These are phyloP conservation scores for Pleuronectes platessa DNA, from an alignment of 2,113 vertebrate species.

Conservation along the genomic window DNA sequence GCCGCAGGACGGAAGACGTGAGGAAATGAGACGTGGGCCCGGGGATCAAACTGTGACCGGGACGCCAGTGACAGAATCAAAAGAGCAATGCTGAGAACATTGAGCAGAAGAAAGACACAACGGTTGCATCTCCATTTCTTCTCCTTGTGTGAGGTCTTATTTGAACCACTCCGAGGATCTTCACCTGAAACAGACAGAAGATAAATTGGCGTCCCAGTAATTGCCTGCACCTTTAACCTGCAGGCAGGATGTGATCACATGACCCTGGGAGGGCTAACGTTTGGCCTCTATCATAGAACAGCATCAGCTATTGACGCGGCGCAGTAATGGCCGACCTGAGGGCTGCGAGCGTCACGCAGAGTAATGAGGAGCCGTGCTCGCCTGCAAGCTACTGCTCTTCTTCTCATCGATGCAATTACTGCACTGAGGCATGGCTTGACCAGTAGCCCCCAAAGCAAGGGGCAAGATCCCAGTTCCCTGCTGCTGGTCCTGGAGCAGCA, in stretches of 20 bases:
- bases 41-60: constrained; percentile 38
- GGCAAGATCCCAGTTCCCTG: constrained; percentile 21
- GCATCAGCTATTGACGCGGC: constrained; percentile 65
- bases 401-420: constrained; percentile 74
- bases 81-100: constrained; percentile 31
- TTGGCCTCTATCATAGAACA: constrained; percentile 60
- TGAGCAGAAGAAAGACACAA: constrained; percentile 19
- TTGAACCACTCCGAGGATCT: constrained; percentile 16
- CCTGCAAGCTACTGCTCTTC: constrained; percentile 57
- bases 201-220: constrained; percentile 62
- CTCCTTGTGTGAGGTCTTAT: constrained; percentile 7
- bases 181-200: constrained; percentile 43
- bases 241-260: constrained; percentile 69
- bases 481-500: constrained; percentile 25
- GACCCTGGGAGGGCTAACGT: constrained; percentile 52
- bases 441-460: constrained; percentile 20
- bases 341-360: constrained; percentile 65
- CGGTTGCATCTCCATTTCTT: constrained; percentile 13
- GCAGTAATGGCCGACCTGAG: constrained; percentile 70
- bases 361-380: constrained; percentile 70
- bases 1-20: constrained; percentile 69
- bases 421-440: constrained; percentile 48
- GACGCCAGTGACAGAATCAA: constrained; percentile 41
- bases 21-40: constrained; percentile 73
- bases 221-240: constrained; percentile 64